Conservation (phyloP, 1,140 invertebrate genomes). For the Heliconius nattereri region DNA sequence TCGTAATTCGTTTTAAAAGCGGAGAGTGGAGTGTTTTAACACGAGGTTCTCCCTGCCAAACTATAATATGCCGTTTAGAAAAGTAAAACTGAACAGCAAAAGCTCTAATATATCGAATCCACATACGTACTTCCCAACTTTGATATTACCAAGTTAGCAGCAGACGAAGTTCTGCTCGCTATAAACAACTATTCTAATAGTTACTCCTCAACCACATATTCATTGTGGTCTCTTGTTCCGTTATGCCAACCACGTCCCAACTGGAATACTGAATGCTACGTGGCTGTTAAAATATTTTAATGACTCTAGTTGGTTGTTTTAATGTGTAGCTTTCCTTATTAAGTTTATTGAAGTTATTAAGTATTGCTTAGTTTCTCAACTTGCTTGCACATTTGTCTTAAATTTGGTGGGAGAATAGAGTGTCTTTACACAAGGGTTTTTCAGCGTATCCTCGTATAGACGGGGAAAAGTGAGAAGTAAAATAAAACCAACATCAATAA, state of each 20-base stretch:
- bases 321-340: background rate
- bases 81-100: background rate
- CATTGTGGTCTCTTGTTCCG: conserved; percentile 1
- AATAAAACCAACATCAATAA: no score
- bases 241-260: background rate
- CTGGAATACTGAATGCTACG: conserved; percentile 1
- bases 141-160: background rate
- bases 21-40: background rate
- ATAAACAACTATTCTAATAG: conserved; percentile 12
- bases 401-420: background rate
- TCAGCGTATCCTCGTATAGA: no score
- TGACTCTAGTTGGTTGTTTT: background rate
- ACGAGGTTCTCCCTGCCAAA: background rate
- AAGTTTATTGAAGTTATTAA: background rate
- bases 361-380: background rate
- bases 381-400: background rate
- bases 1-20: no score
- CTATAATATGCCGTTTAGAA: no score
- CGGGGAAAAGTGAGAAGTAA: no score
- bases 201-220: conserved; percentile 4
- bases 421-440: no score
- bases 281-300: conserved; percentile 1
- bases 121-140: background rate
- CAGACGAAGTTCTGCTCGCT: background rate
- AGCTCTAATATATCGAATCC: background rate